Base-by-base conservation (phyloP, 2,797 vertebrate species). In the Arrhamphus sclerolepis region DNA sequence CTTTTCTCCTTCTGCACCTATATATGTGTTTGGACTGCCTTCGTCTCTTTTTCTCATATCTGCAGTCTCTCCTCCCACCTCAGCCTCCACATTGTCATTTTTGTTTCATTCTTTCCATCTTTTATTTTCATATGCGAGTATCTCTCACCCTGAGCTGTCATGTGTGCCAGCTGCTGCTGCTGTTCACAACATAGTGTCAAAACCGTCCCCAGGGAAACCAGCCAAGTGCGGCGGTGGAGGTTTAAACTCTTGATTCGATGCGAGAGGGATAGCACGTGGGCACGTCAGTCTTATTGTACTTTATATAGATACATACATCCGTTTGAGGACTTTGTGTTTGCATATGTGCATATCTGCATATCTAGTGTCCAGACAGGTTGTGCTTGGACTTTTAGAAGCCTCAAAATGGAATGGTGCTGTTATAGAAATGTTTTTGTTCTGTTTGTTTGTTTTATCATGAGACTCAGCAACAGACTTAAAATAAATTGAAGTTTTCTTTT, bases 71-170 rank as follows among this genome's bases (percentile, higher is more conserved):
- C 64, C 54, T 64, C 24, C 73, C 39, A 5, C 14, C 34, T 3
- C 13, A 4, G 7, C 13, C 4, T 58, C 62, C 11, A 16, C 28
- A 3, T 16, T 56, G 34, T 60, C 13, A 38, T 26, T 48, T 46
- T 28, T 24, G 10, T 44, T 34, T 7, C 18, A 6, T 75, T 16
- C 26, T 58, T 19, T 62, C 46, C 22, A 29, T 55, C 56, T 21
- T 47, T 48, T 46, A 38, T 46, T 56, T 48, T 22, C 28, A 1
- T 64, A 22, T 56, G 69, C 69, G 74, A 64, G 60, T 66, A 26
- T 72, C 59, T 79, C 64, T 81, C 81, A 66, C 69, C 55, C 76
- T 4, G 14, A 72, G 41, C 56, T 75, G 75, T 65, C 67, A 56
- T 68, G 28, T 56, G 24, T 82, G 73, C 74, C 58, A 67, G 66